Base-by-base conservation (phyloP, 2,797 vertebrate species). In the Eulemur coronatus region DNA sequence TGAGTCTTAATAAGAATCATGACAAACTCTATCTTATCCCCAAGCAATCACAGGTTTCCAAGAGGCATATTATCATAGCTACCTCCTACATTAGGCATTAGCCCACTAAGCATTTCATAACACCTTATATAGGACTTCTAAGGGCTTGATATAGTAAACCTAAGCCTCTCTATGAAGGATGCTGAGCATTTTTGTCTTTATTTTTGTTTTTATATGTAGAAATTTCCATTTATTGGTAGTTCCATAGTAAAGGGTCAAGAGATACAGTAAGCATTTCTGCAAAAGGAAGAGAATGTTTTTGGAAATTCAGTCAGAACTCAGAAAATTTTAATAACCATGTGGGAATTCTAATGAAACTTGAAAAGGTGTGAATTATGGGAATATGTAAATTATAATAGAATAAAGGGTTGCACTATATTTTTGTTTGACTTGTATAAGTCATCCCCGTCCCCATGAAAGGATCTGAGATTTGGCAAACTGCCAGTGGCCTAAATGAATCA, bases 391-490 rank as follows among this genome's bases (percentile, higher is more conserved):
- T 93, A 78, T 52, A 91, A 91, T n/a, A 96, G 91, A 94, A 91
- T 89, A 94, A 94, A 96, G 69, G 24, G 30, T 73, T 88, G 41
- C 3, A 76, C 67, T 97, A 6, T 73, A 85, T 84, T 96, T 96
- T 86, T 80, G 22, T 93, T 86, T 89, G 75, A 97, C 84, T 96
- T 72, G 79, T 76, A 28, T 59, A 97, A 96, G 94, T 88, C 96
- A 95, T 75, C 89, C 61, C 89, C 65, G 43, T 85, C 78, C 67
- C 79, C 33, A 67, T 82, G 78, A 92, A 97, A 94, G 43, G 41
- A 94, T 78, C 46, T 92, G 85, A 97, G 80, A 97, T 96, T 93
- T 97, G 95, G 87, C 95, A 95, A 86, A 84, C 93, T 48, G 35
- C 72, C 88, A 92, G 72, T 90, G 72, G 90, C 84, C 95, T 95